These are phyloP conservation scores for Drosophila novamexicana DNA, from an alignment of 1,140 invertebrate species.

Conservation along the genomic window DNA sequence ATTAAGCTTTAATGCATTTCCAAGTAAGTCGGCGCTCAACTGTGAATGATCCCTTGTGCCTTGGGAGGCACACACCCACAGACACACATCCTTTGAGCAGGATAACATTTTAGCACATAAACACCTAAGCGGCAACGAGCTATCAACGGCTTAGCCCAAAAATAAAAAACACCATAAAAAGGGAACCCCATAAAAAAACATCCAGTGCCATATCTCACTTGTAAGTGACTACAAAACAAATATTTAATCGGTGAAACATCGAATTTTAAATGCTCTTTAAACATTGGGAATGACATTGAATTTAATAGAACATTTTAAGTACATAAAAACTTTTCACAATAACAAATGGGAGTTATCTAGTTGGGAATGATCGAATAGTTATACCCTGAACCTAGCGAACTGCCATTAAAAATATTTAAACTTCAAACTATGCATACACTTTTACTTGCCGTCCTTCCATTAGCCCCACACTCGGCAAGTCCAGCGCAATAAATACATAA, in stretches of 20 bases:
- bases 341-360: no score
- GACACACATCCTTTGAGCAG: constrained; percentile 55
- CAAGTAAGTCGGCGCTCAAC: constrained; percentile 30
- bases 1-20: constrained; percentile 54
- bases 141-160: constrained; percentile 67
- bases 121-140: constrained; percentile 69
- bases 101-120: constrained; percentile 75
- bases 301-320: no score
- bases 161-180: constrained; percentile 61
- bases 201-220: constrained; percentile 53
- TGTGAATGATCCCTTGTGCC: constrained; percentile 35
- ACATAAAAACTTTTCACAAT: no score
- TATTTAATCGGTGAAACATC: not conserved
- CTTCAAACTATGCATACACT: no score
- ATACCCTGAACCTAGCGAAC: no score
- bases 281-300: no score
- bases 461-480: no score
- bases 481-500: not conserved
- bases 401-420: no score
- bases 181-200: constrained; percentile 60
- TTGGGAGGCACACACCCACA: constrained; percentile 18
- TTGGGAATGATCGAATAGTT: no score
- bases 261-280: constrained; percentile 24
- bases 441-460: no score
- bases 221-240: constrained; percentile 19